Percentiles rank a stretch among this genome's conserved stretches.
Conservation (phyloP, 2,797 vertebrate genomes). For the Pterois miles region DNA sequence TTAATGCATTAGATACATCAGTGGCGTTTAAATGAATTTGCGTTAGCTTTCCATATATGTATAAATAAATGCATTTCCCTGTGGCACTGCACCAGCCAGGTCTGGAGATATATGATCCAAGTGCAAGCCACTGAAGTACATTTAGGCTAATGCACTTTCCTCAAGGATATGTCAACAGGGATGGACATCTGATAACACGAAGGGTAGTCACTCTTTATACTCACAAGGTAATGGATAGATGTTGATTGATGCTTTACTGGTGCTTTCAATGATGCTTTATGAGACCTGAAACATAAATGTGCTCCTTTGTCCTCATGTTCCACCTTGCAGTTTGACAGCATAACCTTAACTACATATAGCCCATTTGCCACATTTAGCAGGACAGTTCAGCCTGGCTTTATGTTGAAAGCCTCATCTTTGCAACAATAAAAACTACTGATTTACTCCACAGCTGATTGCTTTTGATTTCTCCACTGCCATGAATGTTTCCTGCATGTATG, state of each 20-base stretch:
- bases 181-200: background rate
- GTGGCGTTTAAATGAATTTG: too few species aligned
- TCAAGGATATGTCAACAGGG: background rate
- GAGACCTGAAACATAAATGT: slow-evolving; percentile 20
- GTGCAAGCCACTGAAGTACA: background rate
- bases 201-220: background rate
- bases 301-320: background rate
- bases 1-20: too few species aligned
- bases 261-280: slow-evolving; percentile 23
- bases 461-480: slow-evolving; percentile 6
- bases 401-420: slow-evolving; percentile 25
- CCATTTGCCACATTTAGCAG: background rate
- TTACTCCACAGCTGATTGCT: background rate
- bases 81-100: background rate
- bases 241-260: background rate
- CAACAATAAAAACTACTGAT: background rate
- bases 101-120: background rate
- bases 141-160: background rate
- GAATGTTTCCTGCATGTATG: background rate
- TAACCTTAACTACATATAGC: background rate
- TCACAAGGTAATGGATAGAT: background rate
- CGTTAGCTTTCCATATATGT: too few species aligned
- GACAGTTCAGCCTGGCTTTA: slow-evolving; percentile 13
- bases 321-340: background rate
- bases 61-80: background rate